Percentiles rank a stretch among this genome's conserved stretches.
Conservation (phyloP, 2,113 vertebrate genomes). For the Neoarius graeffei region DNA sequence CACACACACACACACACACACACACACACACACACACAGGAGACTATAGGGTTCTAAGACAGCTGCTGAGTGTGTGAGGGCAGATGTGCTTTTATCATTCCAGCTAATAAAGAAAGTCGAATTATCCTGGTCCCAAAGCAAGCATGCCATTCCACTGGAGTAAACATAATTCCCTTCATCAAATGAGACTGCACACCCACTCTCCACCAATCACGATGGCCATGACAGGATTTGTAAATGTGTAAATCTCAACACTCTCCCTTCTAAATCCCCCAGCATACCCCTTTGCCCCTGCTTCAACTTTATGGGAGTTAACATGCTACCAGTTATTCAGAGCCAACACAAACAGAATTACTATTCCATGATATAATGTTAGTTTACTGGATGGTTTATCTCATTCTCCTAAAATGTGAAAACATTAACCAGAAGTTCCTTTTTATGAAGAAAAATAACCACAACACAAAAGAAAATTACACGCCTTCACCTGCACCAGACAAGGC, state of each 20-base stretch:
- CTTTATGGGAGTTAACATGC: constrained; percentile 26
- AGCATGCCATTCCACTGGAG: constrained; percentile 46
- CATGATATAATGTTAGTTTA: neutral
- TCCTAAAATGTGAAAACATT: constrained; percentile 36
- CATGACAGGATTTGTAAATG: constrained; percentile 39
- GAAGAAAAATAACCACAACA: constrained; percentile 49
- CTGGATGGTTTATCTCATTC: constrained; percentile 36
- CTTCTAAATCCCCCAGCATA: constrained; percentile 19
- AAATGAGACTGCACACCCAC: constrained; percentile 40
- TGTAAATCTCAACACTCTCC: constrained; percentile 35
- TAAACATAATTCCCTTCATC: constrained; percentile 47
- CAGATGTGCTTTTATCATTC: constrained; percentile 37
- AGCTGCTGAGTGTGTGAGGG: constrained; percentile 9
- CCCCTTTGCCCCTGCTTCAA: constrained; percentile 19
- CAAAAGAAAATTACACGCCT: neutral
- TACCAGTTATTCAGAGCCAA: constrained; percentile 14
- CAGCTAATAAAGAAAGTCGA: constrained; percentile 49
- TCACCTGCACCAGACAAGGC: constrained; percentile 9
- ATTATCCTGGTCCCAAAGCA: constrained; percentile 34
- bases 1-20: neutral
- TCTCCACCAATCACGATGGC: constrained; percentile 26
- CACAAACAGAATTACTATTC: constrained; percentile 26
- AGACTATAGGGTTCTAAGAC: neutral
- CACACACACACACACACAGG: neutral
- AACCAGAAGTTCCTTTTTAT: constrained; percentile 33